These are phyloP conservation scores for Chanos chanos DNA, from an alignment of 2,797 vertebrate genomes.

Conservation along the genomic window DNA sequence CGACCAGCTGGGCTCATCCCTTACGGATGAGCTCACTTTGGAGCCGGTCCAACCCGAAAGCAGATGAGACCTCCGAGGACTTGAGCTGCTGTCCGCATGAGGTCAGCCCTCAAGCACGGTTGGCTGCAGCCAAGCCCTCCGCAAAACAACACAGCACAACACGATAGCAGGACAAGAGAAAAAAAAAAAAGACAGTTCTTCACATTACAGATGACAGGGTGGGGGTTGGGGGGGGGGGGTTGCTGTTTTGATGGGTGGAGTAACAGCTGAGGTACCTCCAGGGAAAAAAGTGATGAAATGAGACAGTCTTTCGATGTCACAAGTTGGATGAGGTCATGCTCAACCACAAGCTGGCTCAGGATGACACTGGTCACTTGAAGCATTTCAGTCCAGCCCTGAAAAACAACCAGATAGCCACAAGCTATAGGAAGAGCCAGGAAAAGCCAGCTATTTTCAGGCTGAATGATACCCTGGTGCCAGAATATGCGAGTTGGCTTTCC, in stretches of 20 bases:
- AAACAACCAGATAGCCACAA: slow-evolving; percentile 25
- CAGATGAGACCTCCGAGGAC: neutral
- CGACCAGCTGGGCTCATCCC: slow-evolving; percentile 42
- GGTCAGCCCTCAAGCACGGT: slow-evolving; percentile 51
- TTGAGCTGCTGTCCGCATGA: slow-evolving; percentile 45
- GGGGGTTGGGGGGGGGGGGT: no score
- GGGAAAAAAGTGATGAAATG: slow-evolving; percentile 46
- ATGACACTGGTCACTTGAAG: slow-evolving; percentile 11
- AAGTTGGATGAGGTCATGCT: slow-evolving; percentile 32
- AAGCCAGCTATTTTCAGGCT: slow-evolving; percentile 39
- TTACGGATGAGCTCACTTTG: slow-evolving; percentile 69
- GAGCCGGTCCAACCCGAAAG: slow-evolving; percentile 33
- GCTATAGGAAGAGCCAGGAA: slow-evolving; percentile 24
- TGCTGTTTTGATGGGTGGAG: no score
- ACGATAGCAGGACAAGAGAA: no score
- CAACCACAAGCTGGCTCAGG: slow-evolving; percentile 12
- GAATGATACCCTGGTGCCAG: slow-evolving; percentile 22
- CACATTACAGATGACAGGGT: no score
- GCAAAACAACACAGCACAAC: neutral
- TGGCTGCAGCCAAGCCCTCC: neutral
- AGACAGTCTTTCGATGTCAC: slow-evolving; percentile 18
- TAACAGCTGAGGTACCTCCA: slow-evolving; percentile 44
- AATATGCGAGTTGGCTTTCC: slow-evolving; percentile 7
- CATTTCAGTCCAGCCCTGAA: slow-evolving; percentile 12
- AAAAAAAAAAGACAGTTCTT: no score